phyloP scores from a whole-genome alignment of 2,113 vertebrate genomes.

The Anolis carolinensis region DNA sequence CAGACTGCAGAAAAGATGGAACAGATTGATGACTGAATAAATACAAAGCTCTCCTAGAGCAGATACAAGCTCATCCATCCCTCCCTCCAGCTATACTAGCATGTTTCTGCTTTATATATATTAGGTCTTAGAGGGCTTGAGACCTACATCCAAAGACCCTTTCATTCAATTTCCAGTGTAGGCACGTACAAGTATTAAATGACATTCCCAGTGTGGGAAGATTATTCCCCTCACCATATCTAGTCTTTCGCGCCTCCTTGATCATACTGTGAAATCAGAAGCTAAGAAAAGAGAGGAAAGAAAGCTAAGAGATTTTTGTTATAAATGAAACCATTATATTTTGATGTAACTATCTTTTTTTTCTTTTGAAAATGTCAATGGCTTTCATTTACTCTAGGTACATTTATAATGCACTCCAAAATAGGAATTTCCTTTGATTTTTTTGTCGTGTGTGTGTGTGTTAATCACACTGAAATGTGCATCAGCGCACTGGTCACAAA shows the following conservation, averaged over 20 bases:
- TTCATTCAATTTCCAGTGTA: background rate
- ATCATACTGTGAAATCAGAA: background rate
- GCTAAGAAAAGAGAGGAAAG: background rate
- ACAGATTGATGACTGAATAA: too few species aligned
- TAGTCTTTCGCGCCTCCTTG: background rate
- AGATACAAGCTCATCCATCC: too few species aligned
- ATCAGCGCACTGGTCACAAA: constrained; percentile 21
- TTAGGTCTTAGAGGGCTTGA: background rate
- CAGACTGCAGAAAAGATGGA: too few species aligned
- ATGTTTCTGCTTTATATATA: too few species aligned
- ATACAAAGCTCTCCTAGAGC: too few species aligned
- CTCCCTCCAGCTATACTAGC: too few species aligned
- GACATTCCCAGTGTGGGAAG: background rate
- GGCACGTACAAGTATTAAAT: background rate
- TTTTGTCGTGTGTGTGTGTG: background rate
- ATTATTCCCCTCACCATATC: background rate
- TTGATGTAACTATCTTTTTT: background rate
- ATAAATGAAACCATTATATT: constrained; percentile 3
- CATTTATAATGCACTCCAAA: background rate
- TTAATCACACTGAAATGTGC: background rate
- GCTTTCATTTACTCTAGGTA: constrained; percentile 16
- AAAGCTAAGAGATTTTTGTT: background rate
- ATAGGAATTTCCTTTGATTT: background rate
- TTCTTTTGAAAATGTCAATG: background rate
- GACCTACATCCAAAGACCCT: background rate